Conservation (phyloP, 2,888 invertebrate genomes). For the Drosophila gaucha region DNA sequence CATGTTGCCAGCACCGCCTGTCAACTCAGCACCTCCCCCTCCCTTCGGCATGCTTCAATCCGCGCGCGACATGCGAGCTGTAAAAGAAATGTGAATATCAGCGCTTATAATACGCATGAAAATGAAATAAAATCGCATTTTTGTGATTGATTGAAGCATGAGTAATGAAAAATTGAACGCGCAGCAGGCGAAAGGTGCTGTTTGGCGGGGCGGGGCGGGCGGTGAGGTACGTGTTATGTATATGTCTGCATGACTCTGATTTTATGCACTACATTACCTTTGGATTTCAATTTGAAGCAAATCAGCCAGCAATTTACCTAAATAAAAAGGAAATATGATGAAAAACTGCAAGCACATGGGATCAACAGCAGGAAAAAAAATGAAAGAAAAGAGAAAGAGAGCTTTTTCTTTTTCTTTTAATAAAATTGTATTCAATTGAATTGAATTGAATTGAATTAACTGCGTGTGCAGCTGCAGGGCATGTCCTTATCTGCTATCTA, state of each 20-base stretch:
- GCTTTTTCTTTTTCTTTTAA: conserved; percentile 14
- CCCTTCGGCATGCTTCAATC: background rate
- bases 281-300: conserved; percentile 76
- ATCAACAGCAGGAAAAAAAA: conserved; percentile 28
- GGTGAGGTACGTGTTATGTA: conserved; percentile 60
- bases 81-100: conserved; percentile 75
- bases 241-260: conserved; percentile 78
- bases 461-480: conserved; percentile 19
- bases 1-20: conserved; percentile 56
- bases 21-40: conserved; percentile 6
- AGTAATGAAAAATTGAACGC: conserved; percentile 80
- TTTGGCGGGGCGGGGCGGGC: background rate
- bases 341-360: conserved; percentile 43
- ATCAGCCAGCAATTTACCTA: conserved; percentile 75
- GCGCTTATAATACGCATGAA: conserved; percentile 79
- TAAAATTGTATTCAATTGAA: conserved; percentile 25
- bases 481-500: conserved; percentile 26
- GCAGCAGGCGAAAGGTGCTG: conserved; percentile 56
- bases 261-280: conserved; percentile 81
- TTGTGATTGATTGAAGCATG: conserved; percentile 82
- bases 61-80: conserved; percentile 61
- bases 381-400: conserved; percentile 32
- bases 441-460: conserved; percentile 67
- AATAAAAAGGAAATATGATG: conserved; percentile 48
- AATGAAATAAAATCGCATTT: conserved; percentile 81